Evolutionary conservation across 2,113 vertebrate species (phyloP).

Genomic region (Daphoenositta chrysoptera): DNA sequence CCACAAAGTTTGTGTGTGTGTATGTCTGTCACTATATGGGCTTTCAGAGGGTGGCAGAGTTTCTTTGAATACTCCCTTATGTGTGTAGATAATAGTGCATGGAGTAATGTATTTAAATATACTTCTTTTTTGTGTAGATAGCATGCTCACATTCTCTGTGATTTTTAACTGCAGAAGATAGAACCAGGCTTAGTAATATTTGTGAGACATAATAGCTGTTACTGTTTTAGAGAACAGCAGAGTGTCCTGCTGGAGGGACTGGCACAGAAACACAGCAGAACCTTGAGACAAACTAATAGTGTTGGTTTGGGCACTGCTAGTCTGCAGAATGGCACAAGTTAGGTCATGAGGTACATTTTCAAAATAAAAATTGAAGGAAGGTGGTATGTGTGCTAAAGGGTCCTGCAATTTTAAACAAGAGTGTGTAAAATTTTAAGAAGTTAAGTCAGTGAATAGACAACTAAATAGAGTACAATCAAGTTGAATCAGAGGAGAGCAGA

Average conservation of each 20-base stretch:
- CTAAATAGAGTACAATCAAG: background rate
- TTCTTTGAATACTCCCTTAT: background rate
- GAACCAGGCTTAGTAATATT: background rate
- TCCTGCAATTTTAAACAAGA: background rate
- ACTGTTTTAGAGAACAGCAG: background rate
- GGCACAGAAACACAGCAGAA: background rate
- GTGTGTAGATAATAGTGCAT: background rate
- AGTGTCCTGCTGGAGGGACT: background rate
- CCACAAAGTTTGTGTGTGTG: background rate
- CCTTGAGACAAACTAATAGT: background rate
- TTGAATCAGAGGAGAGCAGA: background rate
- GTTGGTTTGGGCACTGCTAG: background rate
- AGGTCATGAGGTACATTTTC: background rate
- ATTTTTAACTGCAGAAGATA: background rate
- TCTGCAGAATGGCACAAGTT: background rate
- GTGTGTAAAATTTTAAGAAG: background rate
- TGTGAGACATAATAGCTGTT: background rate
- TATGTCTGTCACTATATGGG: background rate
- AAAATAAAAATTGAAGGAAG: background rate
- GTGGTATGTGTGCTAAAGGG: background rate
- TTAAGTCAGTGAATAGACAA: background rate
- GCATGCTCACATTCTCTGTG: background rate
- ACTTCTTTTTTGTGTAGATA: background rate
- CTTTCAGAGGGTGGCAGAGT: background rate
- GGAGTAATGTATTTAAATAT: background rate